phyloP scores from a whole-genome alignment of 2,888 invertebrate genomes.

The Leptarthrus brevirostris region DNA sequence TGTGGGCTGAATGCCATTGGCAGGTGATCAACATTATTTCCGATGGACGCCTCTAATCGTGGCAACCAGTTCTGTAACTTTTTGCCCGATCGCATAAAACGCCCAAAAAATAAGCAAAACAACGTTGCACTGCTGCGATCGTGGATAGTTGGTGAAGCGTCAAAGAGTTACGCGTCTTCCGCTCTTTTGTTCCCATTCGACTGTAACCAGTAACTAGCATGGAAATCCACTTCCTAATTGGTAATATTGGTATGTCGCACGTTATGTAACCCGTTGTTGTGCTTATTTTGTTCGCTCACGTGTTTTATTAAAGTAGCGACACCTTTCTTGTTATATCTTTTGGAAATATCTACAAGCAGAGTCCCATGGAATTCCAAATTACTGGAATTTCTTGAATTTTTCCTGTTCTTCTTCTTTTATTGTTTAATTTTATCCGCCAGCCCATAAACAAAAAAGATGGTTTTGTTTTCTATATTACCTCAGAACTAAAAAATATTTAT shows the following conservation, averaged over 20 bases:
- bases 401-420: constrained; percentile 18
- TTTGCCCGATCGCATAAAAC: not conserved
- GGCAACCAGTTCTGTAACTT: constrained; percentile 2
- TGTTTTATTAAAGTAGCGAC: constrained; percentile 16
- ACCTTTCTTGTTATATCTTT: constrained; percentile 2
- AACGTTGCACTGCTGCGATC: not conserved
- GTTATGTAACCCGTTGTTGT: constrained; percentile 23
- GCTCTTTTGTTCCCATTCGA: constrained; percentile 30
- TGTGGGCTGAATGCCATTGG: constrained; percentile 12
- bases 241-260: not conserved
- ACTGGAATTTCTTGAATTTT: not conserved
- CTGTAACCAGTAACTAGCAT: constrained; percentile 21
- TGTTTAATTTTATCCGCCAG: not conserved
- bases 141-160: constrained; percentile 2
- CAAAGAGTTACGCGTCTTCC: constrained; percentile 20
- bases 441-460: no score
- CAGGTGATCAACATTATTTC: constrained; percentile 9
- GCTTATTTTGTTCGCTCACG: not conserved
- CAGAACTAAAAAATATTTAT: no score
- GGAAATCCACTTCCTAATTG: constrained; percentile 41
- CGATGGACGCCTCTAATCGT: constrained; percentile 3
- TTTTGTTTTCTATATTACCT: no score
- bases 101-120: not conserved
- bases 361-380: not conserved
- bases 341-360: no score